Evolutionary conservation across 2,797 vertebrate genomes (phyloP), one percentile per base, ranked within the genome.

Genomic region (Halcyon smyrnensis): DNA sequence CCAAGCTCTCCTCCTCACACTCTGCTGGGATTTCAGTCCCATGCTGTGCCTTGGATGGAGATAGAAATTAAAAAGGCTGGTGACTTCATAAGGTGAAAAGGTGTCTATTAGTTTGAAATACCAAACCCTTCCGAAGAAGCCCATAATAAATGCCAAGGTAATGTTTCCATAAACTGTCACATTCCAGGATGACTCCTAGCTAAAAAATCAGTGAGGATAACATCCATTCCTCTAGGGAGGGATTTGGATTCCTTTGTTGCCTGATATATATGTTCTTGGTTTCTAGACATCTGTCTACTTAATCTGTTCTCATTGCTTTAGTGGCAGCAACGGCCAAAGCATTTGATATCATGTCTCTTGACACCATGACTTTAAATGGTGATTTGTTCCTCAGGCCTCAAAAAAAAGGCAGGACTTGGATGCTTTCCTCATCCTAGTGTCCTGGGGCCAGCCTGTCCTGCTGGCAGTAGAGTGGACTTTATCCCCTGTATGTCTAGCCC

Each of bases 301-400:
- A 30, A 79, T 90, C 79, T 75, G 12, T 65, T 88, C 50, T 88
- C 63, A 60, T 14, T 48, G 39, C 75, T 64, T 25, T 41, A 63
- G 60, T 20, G 62, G 37, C 30, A 69, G 34, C 27, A 65, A 11
- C n/a, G 83, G 83, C 65, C 91, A 67, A 73, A 73, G 43, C 0
- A 0, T 85, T 74, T 59, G 63, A 25, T 48, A 7, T 45, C 37
- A 36, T 54, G 18, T 70, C 43, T 46, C 63, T 36, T 84, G 83
- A 54, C 50, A 62, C 63, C 20, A 9, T 51, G 62, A 80, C 77
- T 88, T 79, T 80, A 76, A 88, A 73, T 32, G 41, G 8, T 69
- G 36, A 94, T 81, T 92, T 89, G 65, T 73, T 90, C 51, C 36
- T 94, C 69, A 84, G 88, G 56, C 71, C 62, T 87, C n/a, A 36